Base-by-base conservation (phyloP, 1,140 invertebrate genomes). In the Camponotus vicinus region DNA sequence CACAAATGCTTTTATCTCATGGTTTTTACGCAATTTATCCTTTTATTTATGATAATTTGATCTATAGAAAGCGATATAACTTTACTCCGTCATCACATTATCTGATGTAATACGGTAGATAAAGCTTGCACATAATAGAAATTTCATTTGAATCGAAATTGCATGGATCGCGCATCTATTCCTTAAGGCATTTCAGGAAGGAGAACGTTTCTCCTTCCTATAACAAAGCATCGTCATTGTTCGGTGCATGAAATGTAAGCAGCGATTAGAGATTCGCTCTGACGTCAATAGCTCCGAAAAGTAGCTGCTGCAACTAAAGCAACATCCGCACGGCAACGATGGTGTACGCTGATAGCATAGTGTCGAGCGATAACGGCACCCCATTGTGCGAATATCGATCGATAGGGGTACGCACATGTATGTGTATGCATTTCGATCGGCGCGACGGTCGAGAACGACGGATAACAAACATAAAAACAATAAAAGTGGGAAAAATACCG, bases 231-330 rank as follows among this genome's bases (percentile, higher is more conserved):
- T 45, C 11, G 79, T 55, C 52, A 78, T 78, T 85, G 73, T 61
- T 52, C 32, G 37, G 52, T 21, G 75, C 2, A 55, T 32, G 64
- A 83, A 59, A 77, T 37, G 49, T 42, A 57, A 57, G 67, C 52
- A 83, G 59, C 84, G 67, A 89, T 89, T 73, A 85, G 85, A 73
- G 75, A 79, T 67, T 64, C 78, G 71, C 45, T 70, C 71, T 85
- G 78, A 89, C 88, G 85, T 90, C 88, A 90, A 78, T 69, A 61
- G 55, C 40, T 49, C 63, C 76, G 40, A 79, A 69, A 90, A 89
- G 89, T 90, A 88, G 80, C 69, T 79, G 79, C 49, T 76, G 73
- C 69, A 85, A 89, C 86, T 84, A 69, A 83, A 80, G 67, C 75
- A 69, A 70, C 80, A 49, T 84, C 75, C 45, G 61, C 78, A 87